Evolutionary conservation across 1,140 invertebrate species (phyloP), one percentile per base, ranked within the genome.

Genomic region (Scaptomyza pallida): DNA sequence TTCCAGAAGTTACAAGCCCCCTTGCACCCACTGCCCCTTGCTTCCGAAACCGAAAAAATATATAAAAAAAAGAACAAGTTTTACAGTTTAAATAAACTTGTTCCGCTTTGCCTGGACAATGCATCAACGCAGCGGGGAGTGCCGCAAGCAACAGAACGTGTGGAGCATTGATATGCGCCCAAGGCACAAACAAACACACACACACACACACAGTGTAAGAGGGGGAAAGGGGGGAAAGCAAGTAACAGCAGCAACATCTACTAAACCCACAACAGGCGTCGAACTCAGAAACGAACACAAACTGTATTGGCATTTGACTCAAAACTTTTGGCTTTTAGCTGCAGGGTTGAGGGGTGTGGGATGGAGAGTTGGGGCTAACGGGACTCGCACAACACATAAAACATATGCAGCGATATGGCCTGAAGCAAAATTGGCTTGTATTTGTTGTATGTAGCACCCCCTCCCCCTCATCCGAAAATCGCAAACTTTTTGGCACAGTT

Each of bases 71-170:
- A 75, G 65, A 68, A 61, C 74, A 81, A 81, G 77, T 75, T 88
- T 69, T 78, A 60, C 77, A 86, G 82, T 86, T 86, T 86, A 86
- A 86, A 86, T 86, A 88, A 88, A 86, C 81, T 86, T 86, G 81
- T 86, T 77, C 82, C 55, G 70, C 57, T 69, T 48, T 59, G 74
- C 57, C 54, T 75, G 77, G 82, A 86, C 80, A 85, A 85, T 85
- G 69, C 64, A 76, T 59, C 37, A 37, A 17, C 47, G 26, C 33
- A 57, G 48, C 21, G 44, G 62, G 21, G 40, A 15, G 43, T 5
- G 35, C 16, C 4, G n/a, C 37, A 9, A 44, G 50, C 43, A 75
- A 62, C 69, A 79, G 45, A 77, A 77, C 81, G 77, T 86, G 78
- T 75, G 67, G 74, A 67, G 60, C 78, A 82, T 82, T 88, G 75